phyloP scores from a whole-genome alignment of 2,113 vertebrate genomes.

The Acinonyx jubatus region DNA sequence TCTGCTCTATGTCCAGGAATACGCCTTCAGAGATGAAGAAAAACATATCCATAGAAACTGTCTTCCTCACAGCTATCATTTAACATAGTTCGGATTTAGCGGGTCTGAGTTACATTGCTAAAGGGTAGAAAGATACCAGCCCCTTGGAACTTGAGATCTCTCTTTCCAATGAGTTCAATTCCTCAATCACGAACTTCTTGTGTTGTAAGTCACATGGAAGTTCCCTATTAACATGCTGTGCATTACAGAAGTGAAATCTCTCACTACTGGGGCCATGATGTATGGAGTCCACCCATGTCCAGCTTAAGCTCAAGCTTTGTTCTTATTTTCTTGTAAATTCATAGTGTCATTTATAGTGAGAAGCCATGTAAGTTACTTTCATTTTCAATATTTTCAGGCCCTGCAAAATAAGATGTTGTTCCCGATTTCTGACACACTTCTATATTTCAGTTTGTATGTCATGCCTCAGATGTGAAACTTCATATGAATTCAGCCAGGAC shows the following conservation, averaged over 20 bases:
- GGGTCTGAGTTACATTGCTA: background rate
- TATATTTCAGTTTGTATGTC: too few relatives aligned
- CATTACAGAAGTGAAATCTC: background rate
- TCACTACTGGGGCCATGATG: background rate
- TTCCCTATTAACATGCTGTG: background rate
- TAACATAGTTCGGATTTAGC: background rate
- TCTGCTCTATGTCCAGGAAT: background rate
- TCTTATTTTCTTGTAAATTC: background rate
- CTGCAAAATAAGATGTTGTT: background rate
- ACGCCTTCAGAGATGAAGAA: background rate
- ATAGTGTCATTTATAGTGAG: background rate
- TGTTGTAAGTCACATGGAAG: too few relatives aligned
- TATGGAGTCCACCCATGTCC: background rate
- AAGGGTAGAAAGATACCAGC: background rate
- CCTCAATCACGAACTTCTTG: too few relatives aligned
- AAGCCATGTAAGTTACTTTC: background rate
- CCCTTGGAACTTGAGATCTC: background rate
- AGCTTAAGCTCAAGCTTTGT: background rate
- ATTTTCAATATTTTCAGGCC: background rate
- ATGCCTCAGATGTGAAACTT: background rate
- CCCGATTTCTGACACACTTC: background rate
- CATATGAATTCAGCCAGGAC: background rate
- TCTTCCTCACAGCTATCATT: background rate
- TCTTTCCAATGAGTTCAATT: background rate
- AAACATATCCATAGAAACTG: background rate